Base-by-base conservation (phyloP, 1,140 invertebrate species). In the Pseudomyrmex pallidus region DNA sequence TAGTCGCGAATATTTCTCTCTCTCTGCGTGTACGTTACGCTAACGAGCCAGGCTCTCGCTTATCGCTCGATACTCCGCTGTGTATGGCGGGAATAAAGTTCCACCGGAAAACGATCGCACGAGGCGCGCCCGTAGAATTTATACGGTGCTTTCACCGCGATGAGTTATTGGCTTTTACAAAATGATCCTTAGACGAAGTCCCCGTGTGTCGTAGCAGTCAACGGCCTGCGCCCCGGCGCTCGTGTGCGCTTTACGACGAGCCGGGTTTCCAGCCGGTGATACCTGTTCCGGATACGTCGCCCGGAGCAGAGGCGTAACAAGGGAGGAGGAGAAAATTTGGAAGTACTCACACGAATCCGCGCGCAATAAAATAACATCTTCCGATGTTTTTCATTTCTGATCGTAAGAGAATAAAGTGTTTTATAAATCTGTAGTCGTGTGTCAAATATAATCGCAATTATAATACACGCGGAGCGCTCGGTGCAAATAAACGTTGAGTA, bases 131-230 rank as follows among this genome's bases (percentile, higher is more conserved):
- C 59, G 59, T 61, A 68, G 57, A 84, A 87, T 87, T 87, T 84
- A 87, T 72, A 84, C 80, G 61, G 62, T 56, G 86, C 80, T 87
- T 77, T 66, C 54, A 64, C 86, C 46, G 50, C 80, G 73, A 83
- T 87, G 85, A 87, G 22, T 83, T 87, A 87, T 86, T 84, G 85
- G 86, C 85, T 87, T 87, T 87, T 68, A 82, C 67, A 63, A 87
- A 87, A 87, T 84, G 85, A 87, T 87, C 54, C 44, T 78, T 59
- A 17, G 56, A 35, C 63, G 22, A 59, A 63, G 52, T 72, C 61
- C 35, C n/a, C 12, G n/a, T 35, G 35, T 35, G 35, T 57, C 56
- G 61, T 56, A 54, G 25, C 74, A 56, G 35, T 87, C 78, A 62
- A 84, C 54, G 52, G 83, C 74, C 64, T 59, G 44, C 56, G 13